Evolutionary conservation across 2,888 invertebrate species (phyloP).

Genomic region (Physocephala rufipes): DNA sequence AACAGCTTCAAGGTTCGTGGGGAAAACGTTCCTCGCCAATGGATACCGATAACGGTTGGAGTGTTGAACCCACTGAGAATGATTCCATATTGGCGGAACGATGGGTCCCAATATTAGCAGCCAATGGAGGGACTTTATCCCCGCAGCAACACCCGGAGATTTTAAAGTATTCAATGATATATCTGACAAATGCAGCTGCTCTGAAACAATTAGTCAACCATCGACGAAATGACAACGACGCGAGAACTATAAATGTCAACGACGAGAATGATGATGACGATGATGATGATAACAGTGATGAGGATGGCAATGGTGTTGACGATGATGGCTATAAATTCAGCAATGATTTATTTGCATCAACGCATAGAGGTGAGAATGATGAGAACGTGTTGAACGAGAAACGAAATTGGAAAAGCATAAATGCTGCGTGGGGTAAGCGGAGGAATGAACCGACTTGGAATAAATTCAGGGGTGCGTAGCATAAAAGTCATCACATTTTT

Average conservation of each 20-base stretch:
- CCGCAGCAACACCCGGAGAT: conserved; percentile 35
- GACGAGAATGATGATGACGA: conserved; percentile 10
- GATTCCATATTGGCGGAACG: conserved; percentile 51
- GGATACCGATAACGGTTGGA: conserved; percentile 12
- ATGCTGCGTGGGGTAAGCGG: conserved; percentile 80
- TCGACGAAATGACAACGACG: conserved; percentile 23
- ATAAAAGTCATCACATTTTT: background rate
- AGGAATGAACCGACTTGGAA: conserved; percentile 69
- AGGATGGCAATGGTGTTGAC: too few species aligned
- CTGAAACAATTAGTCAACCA: conserved; percentile 52
- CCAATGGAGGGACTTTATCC: conserved; percentile 51
- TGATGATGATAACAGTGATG: too few species aligned
- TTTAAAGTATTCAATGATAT: conserved; percentile 48
- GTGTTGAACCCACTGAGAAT: conserved; percentile 41
- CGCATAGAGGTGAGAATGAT: conserved; percentile 30
- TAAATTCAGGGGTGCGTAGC: conserved; percentile 68
- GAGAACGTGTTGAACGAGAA: conserved; percentile 66
- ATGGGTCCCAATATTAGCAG: conserved; percentile 49
- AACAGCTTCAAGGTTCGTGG: conserved; percentile 70
- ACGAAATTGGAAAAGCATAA: conserved; percentile 75
- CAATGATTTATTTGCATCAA: conserved; percentile 31
- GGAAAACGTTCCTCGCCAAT: conserved; percentile 28
- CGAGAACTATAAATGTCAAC: conserved; percentile 11
- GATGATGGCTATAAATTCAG: conserved; percentile 19
- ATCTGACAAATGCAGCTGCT: conserved; percentile 46